Evolutionary conservation across 2,797 vertebrate species (phyloP).

Genomic region (Peromyscus nudipes): DNA sequence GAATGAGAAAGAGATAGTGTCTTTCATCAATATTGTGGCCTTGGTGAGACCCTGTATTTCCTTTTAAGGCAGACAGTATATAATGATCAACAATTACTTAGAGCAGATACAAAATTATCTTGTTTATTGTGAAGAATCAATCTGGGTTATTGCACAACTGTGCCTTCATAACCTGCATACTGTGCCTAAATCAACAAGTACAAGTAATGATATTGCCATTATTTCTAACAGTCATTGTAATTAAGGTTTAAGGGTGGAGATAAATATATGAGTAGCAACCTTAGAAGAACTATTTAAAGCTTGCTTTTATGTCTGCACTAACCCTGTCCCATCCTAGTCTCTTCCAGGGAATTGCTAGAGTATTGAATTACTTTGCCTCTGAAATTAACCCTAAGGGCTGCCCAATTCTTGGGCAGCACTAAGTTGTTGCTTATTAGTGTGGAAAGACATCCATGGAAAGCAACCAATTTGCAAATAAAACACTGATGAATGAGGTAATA

Average conservation of each 20-base stretch:
- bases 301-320: slow-evolving; percentile 79
- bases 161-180: background rate
- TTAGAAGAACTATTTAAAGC: slow-evolving; percentile 71
- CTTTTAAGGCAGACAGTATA: background rate
- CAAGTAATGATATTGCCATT: slow-evolving; percentile 14
- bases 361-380: slow-evolving; percentile 77
- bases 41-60: background rate
- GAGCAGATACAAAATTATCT: background rate
- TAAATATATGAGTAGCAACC: slow-evolving; percentile 78
- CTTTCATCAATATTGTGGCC: background rate
- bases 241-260: slow-evolving; percentile 73
- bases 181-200: slow-evolving; percentile 8
- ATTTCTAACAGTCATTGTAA: slow-evolving; percentile 79
- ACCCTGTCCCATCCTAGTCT: slow-evolving; percentile 74
- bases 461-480: slow-evolving; percentile 82
- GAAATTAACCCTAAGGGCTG: slow-evolving; percentile 83
- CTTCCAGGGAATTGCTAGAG: slow-evolving; percentile 68
- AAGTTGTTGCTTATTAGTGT: slow-evolving; percentile 76
- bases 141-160: background rate
- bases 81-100: background rate
- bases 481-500: slow-evolving; percentile 83
- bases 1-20: background rate
- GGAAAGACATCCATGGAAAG: slow-evolving; percentile 72
- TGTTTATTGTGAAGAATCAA: background rate
- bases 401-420: slow-evolving; percentile 48